Percentiles rank a stretch among this genome's conserved stretches.
Conservation (phyloP, 92 coral and sea anemone genomes). For the Zoanthus gigantus region DNA sequence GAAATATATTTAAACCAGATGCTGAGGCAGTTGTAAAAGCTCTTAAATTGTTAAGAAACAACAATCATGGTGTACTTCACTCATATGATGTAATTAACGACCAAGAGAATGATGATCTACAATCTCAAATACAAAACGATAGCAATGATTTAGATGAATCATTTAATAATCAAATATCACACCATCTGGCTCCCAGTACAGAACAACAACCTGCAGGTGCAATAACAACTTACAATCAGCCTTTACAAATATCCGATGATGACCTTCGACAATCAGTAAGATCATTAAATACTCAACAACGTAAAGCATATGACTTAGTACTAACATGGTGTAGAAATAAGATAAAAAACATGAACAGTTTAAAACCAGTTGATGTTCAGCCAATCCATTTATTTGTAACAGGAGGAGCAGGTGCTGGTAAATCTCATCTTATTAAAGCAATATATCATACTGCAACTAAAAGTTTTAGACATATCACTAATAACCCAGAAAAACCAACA, state of each 20-base stretch:
- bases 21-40: too few species aligned
- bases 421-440: conserved; percentile 22
- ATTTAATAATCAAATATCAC: too few species aligned
- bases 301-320: conserved; percentile 31
- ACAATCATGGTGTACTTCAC: too few species aligned
- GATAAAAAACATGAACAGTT: conserved; percentile 29
- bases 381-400: conserved; percentile 32
- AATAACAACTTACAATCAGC: too few species aligned
- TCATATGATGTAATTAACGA: too few species aligned
- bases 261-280: conserved; percentile 28
- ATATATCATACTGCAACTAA: conserved; percentile 21
- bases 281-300: conserved; percentile 33
- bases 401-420: conserved; percentile 50
- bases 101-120: too few species aligned
- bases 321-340: conserved; percentile 42
- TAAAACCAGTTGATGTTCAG: conserved; percentile 26
- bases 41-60: too few species aligned
- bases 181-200: too few species aligned
- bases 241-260: conserved; percentile 28
- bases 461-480: conserved; percentile 38
- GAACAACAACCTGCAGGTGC: too few species aligned
- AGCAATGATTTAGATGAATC: background rate
- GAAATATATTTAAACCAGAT: too few species aligned
- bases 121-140: background rate
- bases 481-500: conserved; percentile 43